Percentiles rank a stretch among this genome's conserved stretches.
phyloP scores from a whole-genome alignment of 2,888 invertebrate genomes.

The Corythucha ciliata region DNA sequence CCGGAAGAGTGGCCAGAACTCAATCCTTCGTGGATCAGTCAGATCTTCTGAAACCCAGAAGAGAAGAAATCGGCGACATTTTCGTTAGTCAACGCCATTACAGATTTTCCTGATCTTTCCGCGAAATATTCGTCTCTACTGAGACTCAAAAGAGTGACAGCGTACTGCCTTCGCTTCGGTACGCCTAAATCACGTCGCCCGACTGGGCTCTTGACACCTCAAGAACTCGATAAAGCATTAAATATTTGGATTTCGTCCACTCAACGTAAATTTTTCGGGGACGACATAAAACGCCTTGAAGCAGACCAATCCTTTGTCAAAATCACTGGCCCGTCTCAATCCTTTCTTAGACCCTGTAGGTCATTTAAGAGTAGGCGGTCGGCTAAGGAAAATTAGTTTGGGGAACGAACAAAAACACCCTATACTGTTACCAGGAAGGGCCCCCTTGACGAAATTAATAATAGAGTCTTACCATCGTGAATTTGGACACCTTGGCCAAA shows the following conservation, averaged over 20 bases:
- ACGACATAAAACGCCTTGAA: background rate
- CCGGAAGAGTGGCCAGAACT: too few species aligned
- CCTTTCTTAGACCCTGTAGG: constrained; percentile 24
- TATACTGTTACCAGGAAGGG: constrained; percentile 16
- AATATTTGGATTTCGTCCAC: background rate
- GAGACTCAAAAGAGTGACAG: too few species aligned
- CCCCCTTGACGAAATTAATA: constrained; percentile 15
- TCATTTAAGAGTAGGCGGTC: constrained; percentile 28
- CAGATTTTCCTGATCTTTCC: too few species aligned
- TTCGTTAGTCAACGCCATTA: too few species aligned
- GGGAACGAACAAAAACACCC: constrained; percentile 14
- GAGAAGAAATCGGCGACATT: too few species aligned
- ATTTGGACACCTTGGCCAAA: constrained; percentile 15
- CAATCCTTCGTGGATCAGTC: too few species aligned
- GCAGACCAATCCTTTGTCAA: background rate
- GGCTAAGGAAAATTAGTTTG: constrained; percentile 11
- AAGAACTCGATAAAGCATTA: background rate
- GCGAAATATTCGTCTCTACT: too few species aligned
- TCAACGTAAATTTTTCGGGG: background rate
- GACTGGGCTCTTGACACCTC: background rate
- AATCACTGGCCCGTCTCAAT: background rate
- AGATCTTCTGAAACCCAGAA: too few species aligned
- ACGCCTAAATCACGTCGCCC: too few species aligned
- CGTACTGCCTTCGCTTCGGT: too few species aligned
- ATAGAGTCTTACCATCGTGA: constrained; percentile 20